These are phyloP conservation scores for Ferrisia virgata DNA, from an alignment of 2,888 invertebrate species.

Conservation along the genomic window DNA sequence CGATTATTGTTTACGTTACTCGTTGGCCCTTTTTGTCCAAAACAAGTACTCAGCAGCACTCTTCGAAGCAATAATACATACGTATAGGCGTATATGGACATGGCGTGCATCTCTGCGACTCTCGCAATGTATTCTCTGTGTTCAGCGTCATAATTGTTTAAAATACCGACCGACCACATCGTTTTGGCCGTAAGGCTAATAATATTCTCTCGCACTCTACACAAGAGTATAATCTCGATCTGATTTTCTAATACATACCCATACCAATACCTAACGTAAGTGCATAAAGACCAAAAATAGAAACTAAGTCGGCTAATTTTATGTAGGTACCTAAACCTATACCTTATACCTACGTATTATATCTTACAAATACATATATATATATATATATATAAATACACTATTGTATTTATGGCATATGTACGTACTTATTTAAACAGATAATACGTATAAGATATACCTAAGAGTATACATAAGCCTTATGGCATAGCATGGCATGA, in stretches of 20 bases:
- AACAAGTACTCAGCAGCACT: neutral
- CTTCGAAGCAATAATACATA: neutral
- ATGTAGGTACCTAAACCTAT: neutral
- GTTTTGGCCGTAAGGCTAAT: neutral
- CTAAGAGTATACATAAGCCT: neutral
- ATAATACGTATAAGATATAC: too few species aligned
- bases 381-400: too few species aligned
- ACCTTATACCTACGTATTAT: too few species aligned
- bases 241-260: neutral
- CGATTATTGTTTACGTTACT: neutral
- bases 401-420: too few species aligned
- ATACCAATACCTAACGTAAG: too few species aligned
- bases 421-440: neutral
- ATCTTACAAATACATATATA: too few species aligned
- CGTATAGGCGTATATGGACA: neutral
- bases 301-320: slow-evolving; percentile 11
- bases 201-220: neutral
- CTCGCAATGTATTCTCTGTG: neutral
- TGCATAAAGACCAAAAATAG: neutral
- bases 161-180: slow-evolving; percentile 3
- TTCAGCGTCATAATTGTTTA: slow-evolving; percentile 2
- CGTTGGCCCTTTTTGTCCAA: neutral
- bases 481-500: neutral
- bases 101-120: neutral
- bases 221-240: neutral